A percentile compares a stretch with the other conserved stretches of the same genome.
phyloP scores from a whole-genome alignment of 2,797 vertebrate genomes.

The Chaenodraco wilsoni region DNA sequence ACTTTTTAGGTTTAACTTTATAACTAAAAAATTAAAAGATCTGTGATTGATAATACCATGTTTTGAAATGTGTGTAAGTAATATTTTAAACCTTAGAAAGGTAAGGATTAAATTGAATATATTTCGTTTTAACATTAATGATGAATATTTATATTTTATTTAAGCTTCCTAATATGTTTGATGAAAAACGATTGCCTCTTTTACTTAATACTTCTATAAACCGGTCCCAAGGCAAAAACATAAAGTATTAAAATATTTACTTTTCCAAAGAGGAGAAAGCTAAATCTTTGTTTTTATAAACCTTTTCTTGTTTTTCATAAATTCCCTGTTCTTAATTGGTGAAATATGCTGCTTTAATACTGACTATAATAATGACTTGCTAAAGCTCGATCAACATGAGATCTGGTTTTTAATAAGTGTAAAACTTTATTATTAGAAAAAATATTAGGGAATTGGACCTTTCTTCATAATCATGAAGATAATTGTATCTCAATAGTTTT shows the following conservation, averaged over 20 bases:
- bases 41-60: not conserved
- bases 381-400: not conserved
- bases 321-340: not conserved
- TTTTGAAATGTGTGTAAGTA: not conserved
- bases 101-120: not conserved
- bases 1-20: not conserved
- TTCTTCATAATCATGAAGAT: not conserved
- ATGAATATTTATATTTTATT: not conserved
- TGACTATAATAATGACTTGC: not conserved
- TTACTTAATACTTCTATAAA: not conserved
- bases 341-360: not conserved
- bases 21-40: not conserved
- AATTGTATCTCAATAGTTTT: not conserved
- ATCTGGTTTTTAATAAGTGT: not conserved
- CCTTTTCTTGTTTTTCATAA: no score
- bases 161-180: not conserved
- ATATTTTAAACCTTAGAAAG: not conserved
- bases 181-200: not conserved
- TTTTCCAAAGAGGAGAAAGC: not conserved
- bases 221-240: not conserved
- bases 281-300: not conserved
- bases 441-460: not conserved
- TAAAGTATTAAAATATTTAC: not conserved
- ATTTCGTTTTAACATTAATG: not conserved
- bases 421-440: not conserved